Conservation (phyloP, 2,113 vertebrate species). For the Periophthalmus modestus region DNA sequence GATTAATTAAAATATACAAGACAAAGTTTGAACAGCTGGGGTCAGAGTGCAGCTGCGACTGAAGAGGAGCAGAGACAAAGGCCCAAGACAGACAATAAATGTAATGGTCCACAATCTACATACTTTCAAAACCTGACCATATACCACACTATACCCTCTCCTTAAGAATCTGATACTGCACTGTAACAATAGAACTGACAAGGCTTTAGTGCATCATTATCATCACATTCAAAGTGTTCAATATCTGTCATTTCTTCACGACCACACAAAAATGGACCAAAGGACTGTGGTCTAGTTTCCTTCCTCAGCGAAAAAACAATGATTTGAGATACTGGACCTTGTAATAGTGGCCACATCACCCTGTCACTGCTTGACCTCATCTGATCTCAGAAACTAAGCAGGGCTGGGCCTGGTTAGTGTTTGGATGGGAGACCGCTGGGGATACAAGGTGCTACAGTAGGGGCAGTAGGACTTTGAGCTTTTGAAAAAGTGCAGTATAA, state of each 20-base stretch:
- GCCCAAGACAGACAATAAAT: constrained; percentile 33
- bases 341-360: neutral
- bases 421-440: too few species aligned
- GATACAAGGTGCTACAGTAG: too few species aligned
- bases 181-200: neutral
- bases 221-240: neutral
- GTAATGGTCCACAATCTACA: constrained; percentile 44
- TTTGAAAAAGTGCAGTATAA: too few species aligned
- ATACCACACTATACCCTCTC: neutral
- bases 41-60: constrained; percentile 32
- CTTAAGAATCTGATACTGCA: neutral
- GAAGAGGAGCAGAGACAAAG: constrained; percentile 9
- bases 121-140: neutral
- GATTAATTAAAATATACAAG: constrained; percentile 58
- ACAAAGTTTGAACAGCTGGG: constrained; percentile 21
- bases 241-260: neutral
- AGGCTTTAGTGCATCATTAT: neutral
- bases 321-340: neutral
- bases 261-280: neutral
- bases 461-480: too few species aligned
- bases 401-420: too few species aligned
- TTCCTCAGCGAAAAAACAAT: neutral
- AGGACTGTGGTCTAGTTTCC: neutral
- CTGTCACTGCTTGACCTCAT: too few species aligned
- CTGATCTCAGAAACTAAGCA: too few species aligned